Conservation (phyloP, 1,140 invertebrate genomes). For the Dufourea novaeangliae region DNA sequence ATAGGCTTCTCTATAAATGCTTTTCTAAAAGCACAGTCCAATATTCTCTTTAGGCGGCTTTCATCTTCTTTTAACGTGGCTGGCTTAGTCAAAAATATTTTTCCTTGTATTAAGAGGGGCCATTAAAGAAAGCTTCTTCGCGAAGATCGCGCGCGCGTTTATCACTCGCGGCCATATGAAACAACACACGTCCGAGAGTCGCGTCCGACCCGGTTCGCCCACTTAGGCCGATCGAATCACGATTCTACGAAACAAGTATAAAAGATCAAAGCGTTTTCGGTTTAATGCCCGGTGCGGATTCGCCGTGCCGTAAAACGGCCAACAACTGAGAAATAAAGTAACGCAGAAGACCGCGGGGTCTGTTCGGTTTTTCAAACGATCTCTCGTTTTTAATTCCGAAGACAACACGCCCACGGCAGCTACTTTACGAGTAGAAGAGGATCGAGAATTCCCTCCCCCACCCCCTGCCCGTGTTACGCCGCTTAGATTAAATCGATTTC, state of each 20-base stretch:
- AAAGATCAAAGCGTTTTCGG: conserved; percentile 63
- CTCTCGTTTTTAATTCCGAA: conserved; percentile 45
- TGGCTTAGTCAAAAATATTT: neutral
- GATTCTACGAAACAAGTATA: conserved; percentile 61
- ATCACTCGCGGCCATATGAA: conserved; percentile 51
- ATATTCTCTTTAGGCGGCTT: neutral
- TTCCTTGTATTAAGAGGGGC: neutral
- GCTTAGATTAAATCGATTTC: neutral
- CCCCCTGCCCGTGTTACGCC: neutral
- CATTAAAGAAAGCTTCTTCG: neutral
- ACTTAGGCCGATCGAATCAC: conserved; percentile 56
- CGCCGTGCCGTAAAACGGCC: conserved; percentile 54
- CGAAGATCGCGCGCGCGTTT: conserved; percentile 32
- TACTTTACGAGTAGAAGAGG: conserved; percentile 33
- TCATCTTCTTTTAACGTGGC: neutral
- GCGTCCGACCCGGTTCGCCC: conserved; percentile 61
- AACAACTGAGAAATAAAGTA: conserved; percentile 59
- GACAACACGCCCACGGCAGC: conserved; percentile 60
- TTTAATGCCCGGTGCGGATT: conserved; percentile 52
- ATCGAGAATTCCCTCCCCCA: no score
- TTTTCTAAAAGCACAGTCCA: neutral
- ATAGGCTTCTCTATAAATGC: neutral
- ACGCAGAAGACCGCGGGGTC: conserved; percentile 43
- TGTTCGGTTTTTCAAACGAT: conserved; percentile 8
- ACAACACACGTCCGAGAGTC: conserved; percentile 34